These are phyloP conservation scores for Microctonus aethiopoides DNA, from an alignment of 2,888 invertebrate species.

Conservation along the genomic window DNA sequence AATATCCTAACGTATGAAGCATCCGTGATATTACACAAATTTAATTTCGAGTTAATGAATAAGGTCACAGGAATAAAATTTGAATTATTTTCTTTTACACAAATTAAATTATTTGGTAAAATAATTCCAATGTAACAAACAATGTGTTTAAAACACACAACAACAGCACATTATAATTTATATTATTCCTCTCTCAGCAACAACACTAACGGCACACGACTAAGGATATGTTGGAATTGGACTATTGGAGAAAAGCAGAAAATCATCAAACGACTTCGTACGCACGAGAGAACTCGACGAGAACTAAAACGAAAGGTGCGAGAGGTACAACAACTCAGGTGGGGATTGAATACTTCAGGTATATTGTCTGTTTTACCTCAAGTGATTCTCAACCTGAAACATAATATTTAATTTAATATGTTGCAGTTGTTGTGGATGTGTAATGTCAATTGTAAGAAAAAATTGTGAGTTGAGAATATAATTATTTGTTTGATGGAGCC, in stretches of 20 bases:
- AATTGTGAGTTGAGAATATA: neutral
- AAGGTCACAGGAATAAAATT: conserved; percentile 10
- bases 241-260: conserved; percentile 29
- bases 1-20: conserved; percentile 24
- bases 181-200: conserved; percentile 28
- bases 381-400: conserved; percentile 49
- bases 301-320: conserved; percentile 24
- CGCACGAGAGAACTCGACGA: conserved; percentile 27
- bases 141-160: conserved; percentile 21
- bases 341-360: conserved; percentile 43
- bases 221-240: no score
- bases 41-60: neutral
- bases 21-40: conserved; percentile 35
- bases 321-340: conserved; percentile 30
- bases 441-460: neutral
- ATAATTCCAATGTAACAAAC: neutral
- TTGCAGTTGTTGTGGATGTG: neutral
- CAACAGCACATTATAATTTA: conserved; percentile 39
- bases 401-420: neutral
- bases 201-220: conserved; percentile 30
- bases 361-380: conserved; percentile 48
- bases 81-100: neutral
- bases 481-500: neutral
- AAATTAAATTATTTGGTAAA: conserved; percentile 5
- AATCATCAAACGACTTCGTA: conserved; percentile 18